phyloP scores from a whole-genome alignment of 2,113 vertebrate genomes.

The Pangasianodon hypophthalmus region DNA sequence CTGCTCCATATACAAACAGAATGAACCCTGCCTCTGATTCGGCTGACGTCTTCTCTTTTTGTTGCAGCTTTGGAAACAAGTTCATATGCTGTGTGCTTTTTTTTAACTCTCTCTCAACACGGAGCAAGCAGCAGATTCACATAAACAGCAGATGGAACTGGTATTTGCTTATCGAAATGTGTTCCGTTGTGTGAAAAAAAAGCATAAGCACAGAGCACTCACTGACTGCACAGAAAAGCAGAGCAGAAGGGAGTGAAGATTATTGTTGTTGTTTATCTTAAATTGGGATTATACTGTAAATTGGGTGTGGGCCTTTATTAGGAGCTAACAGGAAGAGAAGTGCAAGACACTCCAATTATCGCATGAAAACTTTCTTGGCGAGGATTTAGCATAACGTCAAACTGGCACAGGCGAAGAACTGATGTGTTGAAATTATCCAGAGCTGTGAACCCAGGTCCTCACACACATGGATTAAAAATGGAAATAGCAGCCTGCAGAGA shows the following conservation, averaged over 20 bases:
- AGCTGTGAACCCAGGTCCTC: slow-evolving; percentile 45
- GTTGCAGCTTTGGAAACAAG: slow-evolving; percentile 26
- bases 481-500: slow-evolving; percentile 61
- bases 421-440: slow-evolving; percentile 58
- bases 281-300: slow-evolving; percentile 58
- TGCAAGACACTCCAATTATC: slow-evolving; percentile 55
- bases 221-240: slow-evolving; percentile 26
- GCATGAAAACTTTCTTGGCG: slow-evolving; percentile 45
- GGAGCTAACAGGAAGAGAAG: slow-evolving; percentile 46
- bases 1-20: slow-evolving; percentile 31
- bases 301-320: slow-evolving; percentile 50
- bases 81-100: slow-evolving; percentile 24
- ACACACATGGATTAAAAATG: slow-evolving; percentile 59
- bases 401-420: slow-evolving; percentile 18
- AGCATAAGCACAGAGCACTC: slow-evolving; percentile 18
- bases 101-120: slow-evolving; percentile 30
- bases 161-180: slow-evolving; percentile 55
- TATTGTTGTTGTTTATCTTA: slow-evolving; percentile 62
- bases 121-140: slow-evolving; percentile 40
- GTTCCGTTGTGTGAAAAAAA: slow-evolving; percentile 45
- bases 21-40: slow-evolving; percentile 39
- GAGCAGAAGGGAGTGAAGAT: slow-evolving; percentile 49
- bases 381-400: slow-evolving; percentile 51
- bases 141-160: slow-evolving; percentile 42
- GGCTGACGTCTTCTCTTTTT: slow-evolving; percentile 34